Evolutionary conservation across 35 echinoderm and acorn worm species (phyloP).

Genomic region (Ophioderma brevispina): DNA sequence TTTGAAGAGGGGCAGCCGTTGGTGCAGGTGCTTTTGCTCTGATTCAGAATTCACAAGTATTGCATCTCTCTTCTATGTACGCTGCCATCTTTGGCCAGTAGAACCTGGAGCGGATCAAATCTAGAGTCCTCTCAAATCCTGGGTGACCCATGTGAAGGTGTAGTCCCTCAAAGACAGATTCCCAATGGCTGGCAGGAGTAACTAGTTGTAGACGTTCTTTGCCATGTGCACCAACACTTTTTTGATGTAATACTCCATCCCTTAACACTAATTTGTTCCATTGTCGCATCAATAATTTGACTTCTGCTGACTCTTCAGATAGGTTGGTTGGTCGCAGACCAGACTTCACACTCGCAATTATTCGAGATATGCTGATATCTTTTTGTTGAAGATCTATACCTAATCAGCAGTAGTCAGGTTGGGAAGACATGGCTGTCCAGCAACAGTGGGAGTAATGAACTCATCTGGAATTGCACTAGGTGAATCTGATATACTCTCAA

Average conservation of each 20-base stretch:
- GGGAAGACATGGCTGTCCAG: too few relatives aligned
- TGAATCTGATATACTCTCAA: too few relatives aligned
- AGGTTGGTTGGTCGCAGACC: too few relatives aligned
- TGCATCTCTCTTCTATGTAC: neutral
- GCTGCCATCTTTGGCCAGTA: constrained; percentile 54
- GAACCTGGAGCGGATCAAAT: neutral
- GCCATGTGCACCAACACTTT: neutral
- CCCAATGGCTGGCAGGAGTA: neutral
- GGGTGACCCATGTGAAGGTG: neutral
- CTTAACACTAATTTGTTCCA: constrained; percentile 27
- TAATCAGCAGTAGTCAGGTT: too few relatives aligned
- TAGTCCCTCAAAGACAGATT: neutral
- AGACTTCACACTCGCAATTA: too few relatives aligned
- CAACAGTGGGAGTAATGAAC: too few relatives aligned
- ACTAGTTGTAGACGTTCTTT: neutral
- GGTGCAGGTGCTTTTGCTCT: neutral
- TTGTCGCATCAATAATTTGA: constrained; percentile 44
- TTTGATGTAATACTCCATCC: constrained; percentile 27
- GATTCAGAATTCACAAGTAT: constrained; percentile 11
- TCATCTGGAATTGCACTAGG: too few relatives aligned
- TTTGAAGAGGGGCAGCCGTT: constrained; percentile 31
- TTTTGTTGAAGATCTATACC: too few relatives aligned
- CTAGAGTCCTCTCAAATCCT: neutral
- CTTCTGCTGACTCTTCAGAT: neutral
- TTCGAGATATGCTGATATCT: too few relatives aligned